These are phyloP conservation scores for Hydrochoerus hydrochaeris DNA, from an alignment of 2,113 vertebrate species.

Conservation along the genomic window DNA sequence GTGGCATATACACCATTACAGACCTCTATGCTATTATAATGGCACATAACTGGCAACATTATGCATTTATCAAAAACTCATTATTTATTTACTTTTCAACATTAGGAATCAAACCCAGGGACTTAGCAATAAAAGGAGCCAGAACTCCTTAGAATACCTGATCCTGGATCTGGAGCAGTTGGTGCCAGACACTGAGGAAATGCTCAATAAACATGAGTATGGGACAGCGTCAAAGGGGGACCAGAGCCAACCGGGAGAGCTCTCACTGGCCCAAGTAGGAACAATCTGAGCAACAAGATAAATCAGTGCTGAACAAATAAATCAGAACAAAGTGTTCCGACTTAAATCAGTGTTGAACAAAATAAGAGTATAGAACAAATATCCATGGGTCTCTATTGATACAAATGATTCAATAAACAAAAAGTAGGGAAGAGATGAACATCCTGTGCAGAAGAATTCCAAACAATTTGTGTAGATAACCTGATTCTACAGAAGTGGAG, in stretches of 20 bases:
- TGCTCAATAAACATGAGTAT: background rate
- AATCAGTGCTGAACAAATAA: background rate
- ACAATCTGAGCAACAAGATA: background rate
- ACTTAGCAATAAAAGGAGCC: background rate
- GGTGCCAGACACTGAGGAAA: background rate
- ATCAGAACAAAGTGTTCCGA: too few relatives aligned
- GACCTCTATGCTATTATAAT: background rate
- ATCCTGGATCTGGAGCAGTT: background rate
- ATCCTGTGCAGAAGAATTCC: background rate
- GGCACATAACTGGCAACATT: background rate
- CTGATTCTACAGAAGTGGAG: background rate
- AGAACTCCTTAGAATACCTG: background rate
- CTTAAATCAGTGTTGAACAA: too few relatives aligned
- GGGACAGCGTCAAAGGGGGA: background rate
- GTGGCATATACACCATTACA: background rate
- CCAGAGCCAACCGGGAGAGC: background rate
- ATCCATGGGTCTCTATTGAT: background rate
- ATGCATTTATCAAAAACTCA: background rate
- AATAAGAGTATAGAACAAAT: conserved; percentile 29
- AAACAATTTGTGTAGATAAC: background rate
- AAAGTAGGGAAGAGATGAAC: background rate
- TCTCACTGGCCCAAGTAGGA: background rate
- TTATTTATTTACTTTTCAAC: background rate
- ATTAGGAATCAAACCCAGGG: background rate
- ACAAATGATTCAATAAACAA: conserved; percentile 4